Conservation (phyloP, 1,140 invertebrate species). For the Matsumurasca onukii region DNA sequence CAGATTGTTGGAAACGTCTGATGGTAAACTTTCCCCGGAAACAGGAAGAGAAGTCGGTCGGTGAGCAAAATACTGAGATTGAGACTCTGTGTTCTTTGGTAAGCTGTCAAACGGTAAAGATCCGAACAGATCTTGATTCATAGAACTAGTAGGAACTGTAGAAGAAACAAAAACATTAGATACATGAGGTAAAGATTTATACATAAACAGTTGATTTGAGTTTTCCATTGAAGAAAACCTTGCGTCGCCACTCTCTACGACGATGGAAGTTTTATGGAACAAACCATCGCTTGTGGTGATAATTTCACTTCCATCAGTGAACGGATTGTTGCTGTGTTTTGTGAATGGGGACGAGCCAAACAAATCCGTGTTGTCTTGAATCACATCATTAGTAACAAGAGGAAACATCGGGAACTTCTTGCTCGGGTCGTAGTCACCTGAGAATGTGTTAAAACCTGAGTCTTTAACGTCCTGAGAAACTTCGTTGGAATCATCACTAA, state of each 20-base stretch:
- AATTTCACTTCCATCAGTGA: conserved; percentile 17
- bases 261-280: conserved; percentile 30
- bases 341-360: conserved; percentile 58
- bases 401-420: conserved; percentile 19
- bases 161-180: conserved; percentile 20
- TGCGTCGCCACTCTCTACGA: conserved; percentile 31
- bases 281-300: conserved; percentile 20
- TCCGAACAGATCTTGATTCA: conserved; percentile 58
- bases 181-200: conserved; percentile 34
- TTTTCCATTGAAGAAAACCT: conserved; percentile 36
- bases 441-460: conserved; percentile 23
- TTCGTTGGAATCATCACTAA: conserved; percentile 26
- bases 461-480: conserved; percentile 9
- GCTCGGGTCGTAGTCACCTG: conserved; percentile 18
- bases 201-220: conserved; percentile 33
- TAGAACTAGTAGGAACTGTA: conserved; percentile 31
- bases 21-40: conserved; percentile 8
- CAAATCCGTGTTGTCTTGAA: conserved; percentile 48
- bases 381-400: not conserved
- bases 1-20: conserved; percentile 3
- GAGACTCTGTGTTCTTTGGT: conserved; percentile 25
- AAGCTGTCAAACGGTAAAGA: conserved; percentile 60
- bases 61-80: conserved; percentile 37
- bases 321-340: conserved; percentile 29
- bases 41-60: conserved; percentile 33